A percentile compares a stretch with the other conserved stretches of the same genome.
Conservation (phyloP, 1,140 invertebrate genomes). For the Drosophila obscura region DNA sequence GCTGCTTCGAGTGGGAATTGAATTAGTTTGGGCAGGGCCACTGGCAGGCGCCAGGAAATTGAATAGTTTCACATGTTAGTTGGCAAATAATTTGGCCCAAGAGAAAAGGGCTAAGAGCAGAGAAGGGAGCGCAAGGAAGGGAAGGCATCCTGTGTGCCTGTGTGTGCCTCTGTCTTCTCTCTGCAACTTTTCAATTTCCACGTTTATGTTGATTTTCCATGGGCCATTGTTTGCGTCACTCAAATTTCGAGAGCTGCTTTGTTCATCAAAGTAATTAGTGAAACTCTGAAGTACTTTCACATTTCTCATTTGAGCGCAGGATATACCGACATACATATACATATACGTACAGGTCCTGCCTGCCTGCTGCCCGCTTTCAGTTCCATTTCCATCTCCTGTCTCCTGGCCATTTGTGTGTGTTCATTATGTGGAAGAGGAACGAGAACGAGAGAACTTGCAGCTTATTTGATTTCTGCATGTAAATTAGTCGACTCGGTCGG, state of each 20-base stretch:
- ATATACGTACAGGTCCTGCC: not conserved
- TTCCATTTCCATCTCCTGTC: not conserved
- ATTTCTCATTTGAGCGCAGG: constrained; percentile 4
- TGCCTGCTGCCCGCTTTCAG: not conserved
- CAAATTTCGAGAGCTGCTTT: constrained; percentile 63
- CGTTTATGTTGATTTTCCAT: constrained; percentile 65
- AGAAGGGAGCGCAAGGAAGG: too few species aligned
- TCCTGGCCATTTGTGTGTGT: constrained; percentile 37
- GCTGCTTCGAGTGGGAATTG: constrained; percentile 47
- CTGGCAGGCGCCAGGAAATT: constrained; percentile 61
- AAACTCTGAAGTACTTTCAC: constrained; percentile 63
- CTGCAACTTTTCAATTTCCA: constrained; percentile 71
- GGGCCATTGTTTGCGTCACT: constrained; percentile 70
- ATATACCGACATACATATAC: not conserved
- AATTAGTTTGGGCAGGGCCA: constrained; percentile 45
- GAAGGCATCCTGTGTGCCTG: not conserved
- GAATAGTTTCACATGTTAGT: constrained; percentile 78
- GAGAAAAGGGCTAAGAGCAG: too few species aligned
- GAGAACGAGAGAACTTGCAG: constrained; percentile 42
- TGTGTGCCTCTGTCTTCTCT: not conserved
- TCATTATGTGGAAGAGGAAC: constrained; percentile 53
- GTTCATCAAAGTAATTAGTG: constrained; percentile 82
- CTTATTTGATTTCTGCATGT: constrained; percentile 81
- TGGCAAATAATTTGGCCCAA: constrained; percentile 58
- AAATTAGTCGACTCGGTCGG: constrained; percentile 70